Evolutionary conservation across 2,888 invertebrate species (phyloP).

Genomic region (Trichogramma dendrolimi): DNA sequence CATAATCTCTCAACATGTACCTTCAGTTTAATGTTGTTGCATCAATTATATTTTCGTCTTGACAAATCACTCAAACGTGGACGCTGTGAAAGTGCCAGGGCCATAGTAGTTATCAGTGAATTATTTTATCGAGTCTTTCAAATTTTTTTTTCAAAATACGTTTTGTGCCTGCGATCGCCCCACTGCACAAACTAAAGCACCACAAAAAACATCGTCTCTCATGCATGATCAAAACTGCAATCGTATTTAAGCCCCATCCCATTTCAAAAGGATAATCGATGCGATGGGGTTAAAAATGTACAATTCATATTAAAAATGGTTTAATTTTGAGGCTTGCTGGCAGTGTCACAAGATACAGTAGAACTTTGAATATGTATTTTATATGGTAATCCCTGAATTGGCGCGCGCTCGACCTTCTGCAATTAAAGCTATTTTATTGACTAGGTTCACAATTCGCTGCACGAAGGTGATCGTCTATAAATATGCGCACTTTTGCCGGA

Average conservation of each 20-base stretch:
- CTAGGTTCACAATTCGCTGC: constrained; percentile 47
- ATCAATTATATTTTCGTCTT: neutral
- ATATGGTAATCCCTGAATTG: neutral
- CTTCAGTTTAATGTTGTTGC: neutral
- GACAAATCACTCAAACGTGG: constrained; percentile 26
- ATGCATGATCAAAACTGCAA: too few species aligned
- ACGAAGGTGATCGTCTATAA: neutral
- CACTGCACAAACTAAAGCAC: constrained; percentile 38
- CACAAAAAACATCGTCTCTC: constrained; percentile 27
- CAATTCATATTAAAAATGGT: too few species aligned
- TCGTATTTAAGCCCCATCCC: too few species aligned
- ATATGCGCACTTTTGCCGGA: too few species aligned
- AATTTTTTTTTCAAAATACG: constrained; percentile 19
- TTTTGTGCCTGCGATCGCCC: constrained; percentile 10
- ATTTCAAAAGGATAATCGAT: too few species aligned
- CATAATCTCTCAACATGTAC: neutral
- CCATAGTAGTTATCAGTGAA: constrained; percentile 8
- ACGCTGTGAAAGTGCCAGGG: constrained; percentile 28
- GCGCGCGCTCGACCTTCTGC: neutral
- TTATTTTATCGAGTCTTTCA: constrained; percentile 12
- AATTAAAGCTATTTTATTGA: constrained; percentile 52
- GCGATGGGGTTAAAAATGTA: too few species aligned
- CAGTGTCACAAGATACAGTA: neutral
- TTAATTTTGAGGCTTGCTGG: too few species aligned
- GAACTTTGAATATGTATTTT: neutral